These are phyloP conservation scores for Dione vanillae DNA, from an alignment of 2,888 invertebrate genomes.

Conservation along the genomic window DNA sequence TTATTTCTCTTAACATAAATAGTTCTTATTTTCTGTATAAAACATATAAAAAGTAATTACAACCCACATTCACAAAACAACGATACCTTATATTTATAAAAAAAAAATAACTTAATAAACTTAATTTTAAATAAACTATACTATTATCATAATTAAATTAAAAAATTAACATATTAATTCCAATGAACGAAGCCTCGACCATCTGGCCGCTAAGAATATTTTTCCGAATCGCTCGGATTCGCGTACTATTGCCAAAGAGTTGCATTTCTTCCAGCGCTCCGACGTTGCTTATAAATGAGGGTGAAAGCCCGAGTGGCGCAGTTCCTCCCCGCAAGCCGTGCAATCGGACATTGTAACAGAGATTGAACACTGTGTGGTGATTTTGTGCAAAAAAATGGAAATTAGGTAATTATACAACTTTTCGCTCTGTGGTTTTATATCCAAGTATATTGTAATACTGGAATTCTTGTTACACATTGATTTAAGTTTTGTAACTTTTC, in stretches of 20 bases:
- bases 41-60: too few relatives aligned
- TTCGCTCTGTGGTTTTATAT: slow-evolving; percentile 33
- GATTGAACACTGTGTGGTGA: slow-evolving; percentile 53
- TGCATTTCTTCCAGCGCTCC: slow-evolving; percentile 70
- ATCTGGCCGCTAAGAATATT: slow-evolving; percentile 30
- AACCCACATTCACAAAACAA: too few relatives aligned
- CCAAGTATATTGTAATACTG: slow-evolving; percentile 17
- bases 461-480: slow-evolving; percentile 32
- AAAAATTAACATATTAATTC: not conserved
- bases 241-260: slow-evolving; percentile 72
- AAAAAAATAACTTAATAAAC: too few relatives aligned
- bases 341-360: slow-evolving; percentile 49
- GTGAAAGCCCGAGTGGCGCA: slow-evolving; percentile 76
- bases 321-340: slow-evolving; percentile 37
- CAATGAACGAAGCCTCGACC: not conserved
- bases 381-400: slow-evolving; percentile 58
- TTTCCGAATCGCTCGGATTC: slow-evolving; percentile 66
- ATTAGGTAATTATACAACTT: slow-evolving; percentile 68
- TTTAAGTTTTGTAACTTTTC: slow-evolving; percentile 24
- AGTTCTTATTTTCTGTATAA: too few relatives aligned
- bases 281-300: slow-evolving; percentile 75
- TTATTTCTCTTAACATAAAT: too few relatives aligned
- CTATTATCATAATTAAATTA: not conserved
- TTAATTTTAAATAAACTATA: too few relatives aligned
- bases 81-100: too few relatives aligned